A percentile compares a stretch with the other conserved stretches of the same genome.
Evolutionary conservation across 2,113 vertebrate genomes (phyloP).

Genomic region (Ariopsis seemanni): DNA sequence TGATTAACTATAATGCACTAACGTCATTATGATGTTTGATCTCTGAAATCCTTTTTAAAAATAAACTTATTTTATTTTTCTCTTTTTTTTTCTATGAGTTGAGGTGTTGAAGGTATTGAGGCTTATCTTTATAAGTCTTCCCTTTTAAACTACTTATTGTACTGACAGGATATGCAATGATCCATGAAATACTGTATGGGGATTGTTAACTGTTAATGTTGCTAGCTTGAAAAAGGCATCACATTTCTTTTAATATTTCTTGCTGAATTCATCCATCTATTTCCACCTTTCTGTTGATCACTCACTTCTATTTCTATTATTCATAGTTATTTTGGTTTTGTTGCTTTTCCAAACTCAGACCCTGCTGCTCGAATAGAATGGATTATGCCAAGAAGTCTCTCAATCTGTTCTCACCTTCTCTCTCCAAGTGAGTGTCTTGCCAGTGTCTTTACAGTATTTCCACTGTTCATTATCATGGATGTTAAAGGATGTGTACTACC

Average conservation of each 20-base stretch:
- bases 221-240: neutral
- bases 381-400: conserved; percentile 53
- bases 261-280: conserved; percentile 12
- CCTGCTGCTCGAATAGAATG: conserved; percentile 33
- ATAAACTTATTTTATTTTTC: neutral
- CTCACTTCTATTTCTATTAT: neutral
- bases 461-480: neutral
- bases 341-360: conserved; percentile 10
- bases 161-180: neutral
- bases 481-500: neutral
- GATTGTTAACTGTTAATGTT: neutral
- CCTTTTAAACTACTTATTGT: conserved; percentile 22
- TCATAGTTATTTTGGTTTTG: conserved; percentile 26
- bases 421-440: conserved; percentile 48
- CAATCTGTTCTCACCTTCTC: conserved; percentile 47
- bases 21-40: neutral
- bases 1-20: neutral
- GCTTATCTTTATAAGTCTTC: neutral
- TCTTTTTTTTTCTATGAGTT: neutral
- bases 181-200: neutral
- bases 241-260: neutral
- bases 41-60: neutral
- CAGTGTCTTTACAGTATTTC: conserved; percentile 11
- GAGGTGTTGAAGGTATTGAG: neutral
- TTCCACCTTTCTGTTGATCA: conserved; percentile 11